These are phyloP conservation scores for Uropsilus gracilis DNA, from an alignment of 2,113 vertebrate species.

Conservation along the genomic window DNA sequence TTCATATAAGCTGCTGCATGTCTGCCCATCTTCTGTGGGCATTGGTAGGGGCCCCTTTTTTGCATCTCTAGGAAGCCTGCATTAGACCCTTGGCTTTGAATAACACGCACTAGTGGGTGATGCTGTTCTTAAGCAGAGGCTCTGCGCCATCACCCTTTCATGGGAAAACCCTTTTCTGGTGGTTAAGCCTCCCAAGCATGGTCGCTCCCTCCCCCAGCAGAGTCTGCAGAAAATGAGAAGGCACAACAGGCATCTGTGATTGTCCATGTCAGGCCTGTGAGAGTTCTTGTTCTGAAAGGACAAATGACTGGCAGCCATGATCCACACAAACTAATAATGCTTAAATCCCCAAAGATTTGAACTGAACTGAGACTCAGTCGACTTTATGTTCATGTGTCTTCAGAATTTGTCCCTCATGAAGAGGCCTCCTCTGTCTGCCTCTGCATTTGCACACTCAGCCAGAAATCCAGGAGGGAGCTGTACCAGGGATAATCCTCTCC, in stretches of 20 bases:
- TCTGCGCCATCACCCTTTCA: not conserved
- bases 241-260: not conserved
- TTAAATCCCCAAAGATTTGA: constrained; percentile 17
- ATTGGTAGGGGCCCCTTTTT: no score
- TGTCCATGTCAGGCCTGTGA: constrained; percentile 17
- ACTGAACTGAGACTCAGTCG: not conserved
- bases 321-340: not conserved
- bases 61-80: not conserved
- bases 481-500: fast-evolving
- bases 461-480: not conserved
- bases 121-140: not conserved
- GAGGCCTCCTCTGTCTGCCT: not conserved
- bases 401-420: not conserved
- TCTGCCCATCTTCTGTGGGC: not conserved
- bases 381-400: not conserved
- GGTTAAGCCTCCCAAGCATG: not conserved
- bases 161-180: not conserved
- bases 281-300: constrained; percentile 49
- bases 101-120: not conserved
- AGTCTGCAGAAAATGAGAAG: not conserved
- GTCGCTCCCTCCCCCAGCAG: not conserved
- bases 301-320: constrained; percentile 22
- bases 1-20: fast-evolving
- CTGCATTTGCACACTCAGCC: not conserved
- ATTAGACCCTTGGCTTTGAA: not conserved